Percentiles rank a stretch among this genome's conserved stretches.
These are phyloP conservation scores for Ameiurus melas DNA, from an alignment of 2,113 vertebrate species.

Conservation along the genomic window DNA sequence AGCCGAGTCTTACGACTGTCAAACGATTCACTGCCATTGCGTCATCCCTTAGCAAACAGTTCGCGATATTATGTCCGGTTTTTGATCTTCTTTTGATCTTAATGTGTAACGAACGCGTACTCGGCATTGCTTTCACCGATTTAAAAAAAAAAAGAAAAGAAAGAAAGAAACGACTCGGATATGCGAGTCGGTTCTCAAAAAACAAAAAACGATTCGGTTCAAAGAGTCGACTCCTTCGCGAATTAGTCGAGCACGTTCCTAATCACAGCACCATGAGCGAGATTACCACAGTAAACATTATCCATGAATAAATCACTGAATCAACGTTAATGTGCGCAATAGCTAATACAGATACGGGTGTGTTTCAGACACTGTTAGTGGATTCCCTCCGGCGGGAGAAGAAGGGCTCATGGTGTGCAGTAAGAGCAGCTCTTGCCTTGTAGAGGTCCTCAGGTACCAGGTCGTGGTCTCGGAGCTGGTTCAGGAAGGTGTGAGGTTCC, in stretches of 20 bases:
- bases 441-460: constrained; percentile 61
- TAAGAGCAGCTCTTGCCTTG: constrained; percentile 48
- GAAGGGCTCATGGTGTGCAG: neutral
- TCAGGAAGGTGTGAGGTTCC: constrained; percentile 60
- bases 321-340: neutral
- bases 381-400: too few relatives aligned
- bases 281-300: neutral
- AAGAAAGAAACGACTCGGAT: neutral
- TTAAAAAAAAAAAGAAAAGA: rapidly evolving
- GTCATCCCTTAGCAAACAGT: neutral
- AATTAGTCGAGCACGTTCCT: neutral
- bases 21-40: neutral
- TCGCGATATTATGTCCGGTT: neutral
- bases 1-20: neutral
- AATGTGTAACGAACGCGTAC: too few relatives aligned
- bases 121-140: neutral
- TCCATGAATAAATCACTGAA: neutral
- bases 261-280: neutral
- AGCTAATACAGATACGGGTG: neutral
- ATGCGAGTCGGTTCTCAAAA: neutral
- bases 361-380: neutral
- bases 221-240: neutral
- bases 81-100: neutral
- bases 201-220: neutral
- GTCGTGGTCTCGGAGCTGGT: constrained; percentile 63